Percentiles rank a stretch among this genome's conserved stretches.
phyloP scores from a whole-genome alignment of 2,888 invertebrate genomes.

The Trichogramma dendrolimi region DNA sequence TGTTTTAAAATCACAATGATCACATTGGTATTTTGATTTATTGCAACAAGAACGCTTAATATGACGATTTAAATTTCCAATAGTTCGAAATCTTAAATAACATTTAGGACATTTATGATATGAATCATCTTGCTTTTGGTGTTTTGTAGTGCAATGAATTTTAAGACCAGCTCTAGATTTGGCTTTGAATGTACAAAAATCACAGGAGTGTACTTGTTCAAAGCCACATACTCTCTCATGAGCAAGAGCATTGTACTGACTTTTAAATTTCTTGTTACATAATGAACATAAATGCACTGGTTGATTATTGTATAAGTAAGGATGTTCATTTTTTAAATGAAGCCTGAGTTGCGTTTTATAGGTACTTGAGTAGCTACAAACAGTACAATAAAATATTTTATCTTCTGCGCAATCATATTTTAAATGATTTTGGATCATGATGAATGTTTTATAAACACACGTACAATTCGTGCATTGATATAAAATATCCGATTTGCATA shows the following conservation, averaged over 20 bases:
- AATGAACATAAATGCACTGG: conserved; percentile 2
- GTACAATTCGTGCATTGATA: conserved; percentile 16
- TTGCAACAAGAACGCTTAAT: neutral
- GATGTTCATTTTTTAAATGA: conserved; percentile 16
- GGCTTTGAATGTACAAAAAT: conserved; percentile 14
- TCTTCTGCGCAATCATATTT: conserved; percentile 18
- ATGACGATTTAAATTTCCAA: conserved; percentile 5
- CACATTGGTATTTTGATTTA: conserved; percentile 12
- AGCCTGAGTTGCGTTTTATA: conserved; percentile 6
- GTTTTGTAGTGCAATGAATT: conserved; percentile 10
- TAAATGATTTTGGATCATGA: conserved; percentile 16
- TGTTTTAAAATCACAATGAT: conserved; percentile 14
- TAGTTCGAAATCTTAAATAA: conserved; percentile 8
- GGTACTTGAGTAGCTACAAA: conserved; percentile 11
- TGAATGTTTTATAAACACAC: conserved; percentile 10
- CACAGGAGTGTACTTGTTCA: conserved; percentile 5
- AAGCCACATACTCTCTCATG: conserved; percentile 11
- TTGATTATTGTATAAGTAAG: neutral
- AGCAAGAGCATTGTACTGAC: neutral
- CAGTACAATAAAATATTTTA: conserved; percentile 11
- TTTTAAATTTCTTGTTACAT: conserved; percentile 14
- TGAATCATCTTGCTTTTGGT: neutral
- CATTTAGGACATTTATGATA: conserved; percentile 10
- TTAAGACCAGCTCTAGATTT: neutral
- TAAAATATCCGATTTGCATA: conserved; percentile 6